phyloP scores from a whole-genome alignment of 2,888 invertebrate species.

The Linnaemya tessellans region DNA sequence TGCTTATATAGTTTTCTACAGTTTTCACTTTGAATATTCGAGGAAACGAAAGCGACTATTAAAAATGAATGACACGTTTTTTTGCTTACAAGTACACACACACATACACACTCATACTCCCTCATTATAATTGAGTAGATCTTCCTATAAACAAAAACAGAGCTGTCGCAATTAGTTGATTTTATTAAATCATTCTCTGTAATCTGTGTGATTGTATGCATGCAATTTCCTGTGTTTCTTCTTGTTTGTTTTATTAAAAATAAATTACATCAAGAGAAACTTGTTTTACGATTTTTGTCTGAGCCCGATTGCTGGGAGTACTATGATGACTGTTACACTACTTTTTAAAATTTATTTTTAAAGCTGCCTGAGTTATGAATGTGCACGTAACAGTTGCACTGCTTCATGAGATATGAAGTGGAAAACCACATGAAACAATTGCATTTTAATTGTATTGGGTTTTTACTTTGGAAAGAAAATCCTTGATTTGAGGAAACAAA shows the following conservation, averaged over 20 bases:
- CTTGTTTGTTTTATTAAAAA: constrained; percentile 11
- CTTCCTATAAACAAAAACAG: constrained; percentile 18
- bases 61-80: neutral
- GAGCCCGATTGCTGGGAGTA: neutral
- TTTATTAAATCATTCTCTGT: constrained; percentile 53
- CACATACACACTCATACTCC: neutral
- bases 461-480: neutral
- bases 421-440: constrained; percentile 16
- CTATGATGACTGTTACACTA: neutral
- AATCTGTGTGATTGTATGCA: neutral
- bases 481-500: neutral
- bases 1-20: too few species aligned
- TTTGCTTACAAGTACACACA: neutral
- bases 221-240: constrained; percentile 24
- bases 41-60: neutral
- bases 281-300: constrained; percentile 23
- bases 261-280: constrained; percentile 40
- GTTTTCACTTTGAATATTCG: neutral
- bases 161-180: constrained; percentile 48
- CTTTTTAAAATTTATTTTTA: constrained; percentile 29
- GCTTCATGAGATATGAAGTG: neutral
- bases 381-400: constrained; percentile 6
- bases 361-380: constrained; percentile 20
- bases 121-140: neutral
- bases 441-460: constrained; percentile 28